Base-by-base conservation (phyloP, 2,888 invertebrate species). In the Escarpia spicata region DNA sequence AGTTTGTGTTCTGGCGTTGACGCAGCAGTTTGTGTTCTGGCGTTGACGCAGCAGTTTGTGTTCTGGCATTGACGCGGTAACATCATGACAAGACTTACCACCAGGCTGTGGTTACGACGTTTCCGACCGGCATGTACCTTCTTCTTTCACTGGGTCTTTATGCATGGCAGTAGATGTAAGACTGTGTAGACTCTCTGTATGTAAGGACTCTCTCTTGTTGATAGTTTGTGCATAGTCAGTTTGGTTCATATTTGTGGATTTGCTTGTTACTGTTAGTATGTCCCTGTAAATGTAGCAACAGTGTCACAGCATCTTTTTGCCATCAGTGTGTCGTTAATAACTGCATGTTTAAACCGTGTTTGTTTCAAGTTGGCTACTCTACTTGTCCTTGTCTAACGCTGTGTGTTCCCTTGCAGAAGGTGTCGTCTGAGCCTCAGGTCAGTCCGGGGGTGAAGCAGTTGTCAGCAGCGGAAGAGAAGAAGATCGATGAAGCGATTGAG, bases 401-500 rank as follows among this genome's bases (percentile, higher is more conserved):
- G 75, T 75, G 75, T 75, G 75, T 75, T 75, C 75, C 19, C 75
- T 75, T 75, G 75, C 75, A 75, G 75, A 75, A 75, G 26, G 75
- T 75, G 75, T 75, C 75, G 4, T 15, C 75, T 15, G 75, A 75
- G 75, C 75, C 19, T 6, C 75, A 75, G 60, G 60, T 19, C 75
- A 26, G 75, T 26, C 75, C 75, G 6, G 90, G 91, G n/a, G 97
- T 99, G 96, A 99, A 99, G 96, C 98, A 98, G 3, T 99, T 99
- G 97, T 99, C 99, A 19, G 98, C 98, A 0, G 98, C 98, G 93
- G 99, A 99, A 95, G 98, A 98, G 96, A 98, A 98, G 96, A 98
- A 98, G 12, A 97, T 99, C 93, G 98, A 99, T 95, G 98, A 98
- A 43, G 99, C 99, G 0, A 98, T 99, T 93, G 98, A 98, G 92